phyloP scores from a whole-genome alignment of 2,113 vertebrate species.

The Zosterops borbonicus region DNA sequence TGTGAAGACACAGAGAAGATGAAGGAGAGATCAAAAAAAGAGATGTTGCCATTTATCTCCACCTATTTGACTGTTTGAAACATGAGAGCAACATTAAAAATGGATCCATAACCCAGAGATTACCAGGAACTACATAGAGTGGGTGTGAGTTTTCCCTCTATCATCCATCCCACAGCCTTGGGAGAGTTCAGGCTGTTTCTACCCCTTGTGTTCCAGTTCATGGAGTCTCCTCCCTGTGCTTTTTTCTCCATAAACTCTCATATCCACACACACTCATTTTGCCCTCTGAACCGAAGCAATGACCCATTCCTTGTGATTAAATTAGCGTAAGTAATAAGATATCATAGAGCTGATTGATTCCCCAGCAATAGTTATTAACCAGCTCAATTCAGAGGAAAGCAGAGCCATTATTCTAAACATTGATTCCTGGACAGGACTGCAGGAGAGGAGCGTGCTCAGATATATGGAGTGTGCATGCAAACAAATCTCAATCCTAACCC shows the following conservation, averaged over 20 bases:
- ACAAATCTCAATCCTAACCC: not conserved
- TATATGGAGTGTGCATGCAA: slow-evolving; percentile 7
- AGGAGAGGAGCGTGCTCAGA: slow-evolving; percentile 61
- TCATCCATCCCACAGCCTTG: not conserved
- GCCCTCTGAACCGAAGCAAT: slow-evolving; percentile 83
- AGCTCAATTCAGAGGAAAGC: slow-evolving; percentile 86
- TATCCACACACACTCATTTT: slow-evolving; percentile 38
- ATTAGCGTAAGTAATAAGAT: slow-evolving; percentile 99
- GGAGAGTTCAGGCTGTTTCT: not conserved
- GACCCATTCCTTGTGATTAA: slow-evolving; percentile 95
- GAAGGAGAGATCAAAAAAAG: not conserved
- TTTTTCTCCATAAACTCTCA: not conserved
- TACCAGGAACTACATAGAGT: not conserved
- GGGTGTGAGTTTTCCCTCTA: not conserved
- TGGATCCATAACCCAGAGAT: not conserved
- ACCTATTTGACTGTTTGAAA: not conserved
- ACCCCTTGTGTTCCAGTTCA: not conserved
- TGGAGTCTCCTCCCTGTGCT: not conserved
- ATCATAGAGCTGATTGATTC: slow-evolving; percentile 97
- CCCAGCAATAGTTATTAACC: slow-evolving; percentile 91
- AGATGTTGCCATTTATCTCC: not conserved
- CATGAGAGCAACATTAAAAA: not conserved
- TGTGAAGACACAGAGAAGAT: not conserved
- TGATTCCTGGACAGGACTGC: slow-evolving; percentile 81
- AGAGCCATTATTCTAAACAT: slow-evolving; percentile 91